Percentiles rank a stretch among this genome's conserved stretches.
Conservation (phyloP, 1,140 invertebrate genomes). For the Mycetomoellerius zeteki region DNA sequence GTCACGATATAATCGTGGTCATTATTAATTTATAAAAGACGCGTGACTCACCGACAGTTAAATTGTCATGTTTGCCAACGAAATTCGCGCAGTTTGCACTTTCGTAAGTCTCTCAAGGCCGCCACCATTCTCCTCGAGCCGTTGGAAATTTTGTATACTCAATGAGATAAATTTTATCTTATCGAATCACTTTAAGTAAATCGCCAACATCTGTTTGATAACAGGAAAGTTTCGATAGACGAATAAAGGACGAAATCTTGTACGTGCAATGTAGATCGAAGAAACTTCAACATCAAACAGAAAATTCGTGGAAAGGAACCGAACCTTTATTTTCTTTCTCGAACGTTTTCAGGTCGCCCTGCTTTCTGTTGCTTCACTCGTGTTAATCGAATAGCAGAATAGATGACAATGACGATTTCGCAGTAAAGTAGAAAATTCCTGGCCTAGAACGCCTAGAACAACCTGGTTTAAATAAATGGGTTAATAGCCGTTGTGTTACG, state of each 20-base stretch:
- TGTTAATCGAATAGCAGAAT: constrained; percentile 12
- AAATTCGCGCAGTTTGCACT: constrained; percentile 50
- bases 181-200: constrained; percentile 38
- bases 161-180: constrained; percentile 60
- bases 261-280: background rate
- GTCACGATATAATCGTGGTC: background rate
- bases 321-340: background rate
- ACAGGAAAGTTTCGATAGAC: background rate
- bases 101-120: constrained; percentile 70
- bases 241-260: background rate
- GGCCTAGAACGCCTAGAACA: constrained; percentile 17
- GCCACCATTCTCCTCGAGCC: background rate
- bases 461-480: constrained; percentile 13
- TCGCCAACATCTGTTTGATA: constrained; percentile 3
- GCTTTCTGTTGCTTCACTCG: background rate
- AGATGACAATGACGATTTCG: constrained; percentile 19
- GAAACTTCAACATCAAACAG: background rate
- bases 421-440: constrained; percentile 1
- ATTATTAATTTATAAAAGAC: constrained; percentile 68
- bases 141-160: constrained; percentile 17
- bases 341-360: background rate
- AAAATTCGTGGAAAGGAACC: background rate
- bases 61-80: constrained; percentile 58
- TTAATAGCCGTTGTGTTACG: background rate
- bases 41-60: constrained; percentile 68